Evolutionary conservation across 1,140 invertebrate species (phyloP), one percentile per base, ranked within the genome.

Genomic region (Dreissena rostriformis): DNA sequence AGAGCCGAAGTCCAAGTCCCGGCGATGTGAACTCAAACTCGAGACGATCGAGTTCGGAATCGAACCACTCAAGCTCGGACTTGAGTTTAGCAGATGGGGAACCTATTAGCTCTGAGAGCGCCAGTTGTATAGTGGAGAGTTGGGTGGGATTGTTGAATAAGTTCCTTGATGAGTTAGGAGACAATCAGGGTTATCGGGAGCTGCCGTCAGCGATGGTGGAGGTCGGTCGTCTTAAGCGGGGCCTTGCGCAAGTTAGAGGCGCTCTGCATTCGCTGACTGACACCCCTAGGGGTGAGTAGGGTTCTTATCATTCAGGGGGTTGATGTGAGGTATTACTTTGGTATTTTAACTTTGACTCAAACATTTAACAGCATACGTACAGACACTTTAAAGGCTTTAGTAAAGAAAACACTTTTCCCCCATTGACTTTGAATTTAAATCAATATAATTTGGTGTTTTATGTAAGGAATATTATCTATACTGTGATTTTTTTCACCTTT

Each of bases 171-270:
- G 82, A 84, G 28, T 28, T 77, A 0, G 52, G 65, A 12, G 72
- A 75, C 19, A 71, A 82, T 51, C 63, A 83, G 22, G 72, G 72
- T 17, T 71, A 73, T 12, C 12, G 14, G 28, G 39, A n/a, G 17
- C 39, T 51, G 0, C 39, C 53, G 14, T 49, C 51, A 14, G 57
- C 65, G n/a, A 29, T 6, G 6, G 29, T 63, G 22, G 75, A 84
- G 11, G 57, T 84, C 8, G 22, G 65, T 39, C 72, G 74, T 15
- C 17, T 84, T 19, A 57, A 74, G 49, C 52, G 75, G 10, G 74
- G 82, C 70, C 66, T 84, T 19, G 82, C 53, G n/a, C 82, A 84
- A 26, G 82, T 74, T 26, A 76, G 74, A 29, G 73, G 66, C 12
- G 75, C 74, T 22, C 26, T 84, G 12, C 26, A 78, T 1, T 61